Percentiles rank a stretch among this genome's conserved stretches.
Conservation (phyloP, 2,888 invertebrate species). For the Tolmerus cingulatus region DNA sequence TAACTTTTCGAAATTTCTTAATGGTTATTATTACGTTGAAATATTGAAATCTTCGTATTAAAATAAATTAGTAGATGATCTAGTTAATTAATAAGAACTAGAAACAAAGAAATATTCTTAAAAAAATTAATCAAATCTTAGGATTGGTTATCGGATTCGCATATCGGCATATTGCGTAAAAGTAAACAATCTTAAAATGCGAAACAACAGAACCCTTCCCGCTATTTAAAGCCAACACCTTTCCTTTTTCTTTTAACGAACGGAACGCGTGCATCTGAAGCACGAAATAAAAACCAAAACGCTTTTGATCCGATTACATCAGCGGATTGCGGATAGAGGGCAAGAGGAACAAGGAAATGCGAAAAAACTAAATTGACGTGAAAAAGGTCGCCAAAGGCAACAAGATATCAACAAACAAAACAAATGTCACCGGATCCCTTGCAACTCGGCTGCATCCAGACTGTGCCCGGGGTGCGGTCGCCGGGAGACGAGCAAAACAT, state of each 20-base stretch:
- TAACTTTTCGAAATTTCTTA: too few species aligned
- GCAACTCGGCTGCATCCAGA: background rate
- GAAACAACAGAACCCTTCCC: background rate
- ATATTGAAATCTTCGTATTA: too few species aligned
- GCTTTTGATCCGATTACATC: slow-evolving; percentile 23
- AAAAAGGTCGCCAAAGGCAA: slow-evolving; percentile 38
- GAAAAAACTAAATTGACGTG: background rate
- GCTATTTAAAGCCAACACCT: background rate
- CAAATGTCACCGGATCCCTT: slow-evolving; percentile 30
- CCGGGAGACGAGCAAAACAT: background rate
- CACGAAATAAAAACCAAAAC: background rate
- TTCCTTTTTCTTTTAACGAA: background rate
- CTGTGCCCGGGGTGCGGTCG: background rate
- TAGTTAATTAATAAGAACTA: too few species aligned
- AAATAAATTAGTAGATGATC: too few species aligned
- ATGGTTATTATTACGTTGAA: too few species aligned
- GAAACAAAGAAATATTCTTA: too few species aligned
- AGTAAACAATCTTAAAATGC: background rate
- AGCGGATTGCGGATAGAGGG: background rate
- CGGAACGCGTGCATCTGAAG: background rate
- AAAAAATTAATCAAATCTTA: background rate
- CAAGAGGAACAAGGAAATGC: background rate
- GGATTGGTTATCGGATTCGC: background rate
- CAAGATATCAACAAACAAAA: slow-evolving; percentile 34
- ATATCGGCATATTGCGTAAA: background rate